Base-by-base conservation (phyloP, 2,113 vertebrate genomes). In the Castor canadensis region DNA sequence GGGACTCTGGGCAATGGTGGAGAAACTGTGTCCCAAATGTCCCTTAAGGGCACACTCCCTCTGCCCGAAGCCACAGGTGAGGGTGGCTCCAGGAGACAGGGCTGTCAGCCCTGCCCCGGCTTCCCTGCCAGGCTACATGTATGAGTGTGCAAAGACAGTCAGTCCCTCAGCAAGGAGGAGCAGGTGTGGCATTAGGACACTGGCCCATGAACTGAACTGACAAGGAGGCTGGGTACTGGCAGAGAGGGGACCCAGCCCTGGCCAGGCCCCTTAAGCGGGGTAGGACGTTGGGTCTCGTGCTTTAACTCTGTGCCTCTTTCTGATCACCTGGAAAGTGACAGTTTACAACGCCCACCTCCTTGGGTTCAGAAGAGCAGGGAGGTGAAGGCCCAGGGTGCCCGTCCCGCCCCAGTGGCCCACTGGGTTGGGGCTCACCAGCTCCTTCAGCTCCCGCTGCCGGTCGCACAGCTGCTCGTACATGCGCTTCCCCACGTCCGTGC, bases 391-490 rank as follows among this genome's bases (percentile, higher is more conserved):
- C 9, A 38, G 76, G 40, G 58, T 32, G 32, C 32, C 58, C 35
- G n/a, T n/a, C 30, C 8, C 1, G 45, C 35, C n/a, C 62, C n/a
- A 35, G 32, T 16, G 7, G n/a, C n/a, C n/a, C n/a, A 32, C 5
- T 32, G 45, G 4, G 45, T 47, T 47, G 8, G 9, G 45, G 66
- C 99, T 98, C 98, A 99, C 99, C 99, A 99, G 99, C 96, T 99
- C 99, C 97, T 99, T 99, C 52, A 99, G 98, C 97, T 99, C 99
- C 91, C 99, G 98, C 99, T 99, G 99, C 67, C 99, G 98, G 98
- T 99, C 99, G 8, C 99, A 99, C 81, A 99, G 99, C 98, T 99
- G 99, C 98, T 99, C 99, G 17, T 99, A 99, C 99, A 99, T 99
- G 98, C 99, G 99, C 83, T 99, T 99, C 87, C 99, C 99, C 95